Conservation (phyloP, 1,140 invertebrate genomes). For the Euschistus heros region DNA sequence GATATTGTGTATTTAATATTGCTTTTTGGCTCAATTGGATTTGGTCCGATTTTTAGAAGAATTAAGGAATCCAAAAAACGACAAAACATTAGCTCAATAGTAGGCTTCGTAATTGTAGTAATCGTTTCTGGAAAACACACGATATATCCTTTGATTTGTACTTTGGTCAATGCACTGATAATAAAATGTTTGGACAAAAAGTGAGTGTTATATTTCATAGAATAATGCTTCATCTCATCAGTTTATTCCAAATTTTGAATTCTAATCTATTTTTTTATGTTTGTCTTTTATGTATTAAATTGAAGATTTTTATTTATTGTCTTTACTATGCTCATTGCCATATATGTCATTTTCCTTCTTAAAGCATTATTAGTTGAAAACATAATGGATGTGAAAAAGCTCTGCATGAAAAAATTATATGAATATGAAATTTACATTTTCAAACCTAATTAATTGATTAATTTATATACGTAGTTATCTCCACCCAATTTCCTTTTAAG, state of each 20-base stretch:
- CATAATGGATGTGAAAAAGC: too few species aligned
- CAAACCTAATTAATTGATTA: too few species aligned
- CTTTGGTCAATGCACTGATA: not conserved
- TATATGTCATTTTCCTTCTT: too few species aligned
- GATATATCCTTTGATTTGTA: not conserved
- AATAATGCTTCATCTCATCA: not conserved
- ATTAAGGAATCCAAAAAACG: not conserved
- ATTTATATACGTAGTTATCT: too few species aligned
- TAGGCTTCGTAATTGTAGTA: constrained; percentile 6
- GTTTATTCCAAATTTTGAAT: not conserved
- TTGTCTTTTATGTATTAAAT: too few species aligned
- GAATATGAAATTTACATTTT: too few species aligned
- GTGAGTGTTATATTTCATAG: constrained; percentile 7
- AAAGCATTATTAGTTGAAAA: too few species aligned
- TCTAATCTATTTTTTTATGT: not conserved
- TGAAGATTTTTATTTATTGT: too few species aligned
- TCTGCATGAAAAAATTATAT: too few species aligned
- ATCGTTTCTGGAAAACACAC: constrained; percentile 9
- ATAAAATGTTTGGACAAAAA: constrained; percentile 3
- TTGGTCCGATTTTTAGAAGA: constrained; percentile 1
- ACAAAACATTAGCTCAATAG: not conserved
- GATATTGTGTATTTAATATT: constrained; percentile 16
- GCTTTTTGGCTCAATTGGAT: not conserved
- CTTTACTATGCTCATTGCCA: too few species aligned
- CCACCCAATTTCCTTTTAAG: too few species aligned